Base-by-base conservation (phyloP, 2,888 invertebrate species). In the Drosophila hawaiiensis region DNA sequence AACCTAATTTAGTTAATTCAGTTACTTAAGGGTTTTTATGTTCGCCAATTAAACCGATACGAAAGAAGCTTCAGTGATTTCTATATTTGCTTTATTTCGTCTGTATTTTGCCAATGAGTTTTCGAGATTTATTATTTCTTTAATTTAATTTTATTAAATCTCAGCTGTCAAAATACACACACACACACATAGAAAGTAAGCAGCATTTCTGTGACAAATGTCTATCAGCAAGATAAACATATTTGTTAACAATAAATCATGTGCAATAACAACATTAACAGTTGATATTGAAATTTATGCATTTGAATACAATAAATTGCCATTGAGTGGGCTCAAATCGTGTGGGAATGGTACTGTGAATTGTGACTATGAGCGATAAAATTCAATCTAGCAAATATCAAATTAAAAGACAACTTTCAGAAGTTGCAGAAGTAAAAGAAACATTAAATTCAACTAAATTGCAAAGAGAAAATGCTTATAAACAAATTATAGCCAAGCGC, bases 401-500 rank as follows among this genome's bases (percentile, higher is more conserved):
- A 29, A 29, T 28, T 12, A 41, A 55, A 59, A 54, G 37, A 56
- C 19, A 74, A 60, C 29, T 39, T 50, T 49, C 19, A 28, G 2
- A 31, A 31, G 54, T 53, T 62, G 39, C 39, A 39, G 25, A 54
- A 59, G 25, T n/a, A 50, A 41, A 58, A 19, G 33, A 33, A 10
- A 41, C 53, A 19, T 33, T 3, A 39, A 39, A 49, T 28, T 19
- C 22, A 65, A 76, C 43, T 35, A 12, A 77, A 74, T n/a, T 16
- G 25, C 3, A 28, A 29, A 49, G 4, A 28, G 39, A n/a, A 43
- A 68, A 74, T 37, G 58, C 53, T 28, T 58, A 31, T 35, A 16
- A 55, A 50, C 37, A 55, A 66, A 39, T 68, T 63, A 60, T 55
- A 80, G 64, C 70, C 16, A 61, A 84, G 84, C 88, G 90, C 90